phyloP scores from a whole-genome alignment of 2,888 invertebrate genomes.

The Tanaodytes sp. region DNA sequence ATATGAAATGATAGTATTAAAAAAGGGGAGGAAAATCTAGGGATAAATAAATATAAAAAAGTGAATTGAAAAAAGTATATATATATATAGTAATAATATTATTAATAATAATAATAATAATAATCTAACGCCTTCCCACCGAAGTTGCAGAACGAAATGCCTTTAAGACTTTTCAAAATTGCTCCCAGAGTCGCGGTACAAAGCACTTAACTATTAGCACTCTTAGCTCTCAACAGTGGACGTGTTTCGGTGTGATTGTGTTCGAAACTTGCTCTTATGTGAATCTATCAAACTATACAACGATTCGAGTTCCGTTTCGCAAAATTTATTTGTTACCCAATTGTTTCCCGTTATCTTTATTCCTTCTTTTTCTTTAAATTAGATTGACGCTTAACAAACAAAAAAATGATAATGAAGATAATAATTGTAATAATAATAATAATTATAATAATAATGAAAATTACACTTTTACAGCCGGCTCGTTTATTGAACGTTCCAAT shows the following conservation, averaged over 20 bases:
- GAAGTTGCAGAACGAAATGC: neutral
- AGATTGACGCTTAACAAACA: slow-evolving; percentile 67
- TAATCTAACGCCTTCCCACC: neutral
- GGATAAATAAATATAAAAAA: too few relatives aligned
- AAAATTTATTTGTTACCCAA: slow-evolving; percentile 41
- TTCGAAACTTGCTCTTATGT: slow-evolving; percentile 50
- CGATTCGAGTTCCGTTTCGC: slow-evolving; percentile 60
- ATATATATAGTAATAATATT: too few relatives aligned
- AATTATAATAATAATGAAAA: too few relatives aligned
- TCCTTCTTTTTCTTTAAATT: slow-evolving; percentile 62
- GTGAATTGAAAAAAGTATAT: too few relatives aligned
- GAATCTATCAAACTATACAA: slow-evolving; percentile 60
- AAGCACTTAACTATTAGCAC: slow-evolving; percentile 17
- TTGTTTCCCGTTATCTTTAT: slow-evolving; percentile 59
- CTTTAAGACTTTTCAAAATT: slow-evolving; percentile 6
- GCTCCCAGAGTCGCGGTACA: slow-evolving; percentile 36
- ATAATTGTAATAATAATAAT: too few relatives aligned
- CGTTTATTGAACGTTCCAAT: slow-evolving; percentile 14
- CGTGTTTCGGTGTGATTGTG: slow-evolving; percentile 57
- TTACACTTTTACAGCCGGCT: slow-evolving; percentile 41
- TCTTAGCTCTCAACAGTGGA: slow-evolving; percentile 38
- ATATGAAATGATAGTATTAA: too few relatives aligned
- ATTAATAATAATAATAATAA: neutral
- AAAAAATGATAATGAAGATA: too few relatives aligned
- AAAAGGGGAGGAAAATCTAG: too few relatives aligned